Percentiles rank a stretch among this genome's conserved stretches.
Conservation (phyloP, 2,113 vertebrate genomes). For the Strix aluco region DNA sequence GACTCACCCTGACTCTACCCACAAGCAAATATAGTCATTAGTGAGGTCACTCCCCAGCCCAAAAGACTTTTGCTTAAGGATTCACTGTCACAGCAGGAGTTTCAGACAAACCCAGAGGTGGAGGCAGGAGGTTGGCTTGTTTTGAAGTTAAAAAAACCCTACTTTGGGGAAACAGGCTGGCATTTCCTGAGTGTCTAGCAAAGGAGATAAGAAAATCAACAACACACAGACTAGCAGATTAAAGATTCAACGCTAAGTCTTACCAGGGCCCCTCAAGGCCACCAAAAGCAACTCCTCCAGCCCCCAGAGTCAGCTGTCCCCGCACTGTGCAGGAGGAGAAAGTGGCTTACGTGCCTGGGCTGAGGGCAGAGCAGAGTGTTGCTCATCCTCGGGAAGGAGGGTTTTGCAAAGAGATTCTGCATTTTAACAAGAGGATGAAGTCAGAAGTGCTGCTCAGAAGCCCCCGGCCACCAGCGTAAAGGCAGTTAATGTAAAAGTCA, state of each 20-base stretch:
- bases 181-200: not conserved
- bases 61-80: not conserved
- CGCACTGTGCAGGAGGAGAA: rapidly evolving
- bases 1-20: not conserved
- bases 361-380: not conserved
- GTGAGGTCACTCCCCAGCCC: not conserved
- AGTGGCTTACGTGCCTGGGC: not conserved
- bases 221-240: rapidly evolving
- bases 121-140: not conserved
- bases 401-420: not conserved
- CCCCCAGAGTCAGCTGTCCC: not conserved
- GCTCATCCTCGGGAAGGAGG: not conserved
- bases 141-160: not conserved
- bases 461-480: not conserved
- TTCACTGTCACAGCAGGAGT: not conserved
- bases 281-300: not conserved
- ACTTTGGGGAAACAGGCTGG: not conserved
- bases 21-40: not conserved
- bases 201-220: not conserved
- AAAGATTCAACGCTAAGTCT: not conserved
- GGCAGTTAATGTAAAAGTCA: not conserved
- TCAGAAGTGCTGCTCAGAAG: not conserved
- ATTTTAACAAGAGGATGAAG: not conserved
- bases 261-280: not conserved
- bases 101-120: not conserved